Evolutionary conservation across 2,797 vertebrate species (phyloP), one percentile per base, ranked within the genome.

Genomic region (Clarias pachynema): DNA sequence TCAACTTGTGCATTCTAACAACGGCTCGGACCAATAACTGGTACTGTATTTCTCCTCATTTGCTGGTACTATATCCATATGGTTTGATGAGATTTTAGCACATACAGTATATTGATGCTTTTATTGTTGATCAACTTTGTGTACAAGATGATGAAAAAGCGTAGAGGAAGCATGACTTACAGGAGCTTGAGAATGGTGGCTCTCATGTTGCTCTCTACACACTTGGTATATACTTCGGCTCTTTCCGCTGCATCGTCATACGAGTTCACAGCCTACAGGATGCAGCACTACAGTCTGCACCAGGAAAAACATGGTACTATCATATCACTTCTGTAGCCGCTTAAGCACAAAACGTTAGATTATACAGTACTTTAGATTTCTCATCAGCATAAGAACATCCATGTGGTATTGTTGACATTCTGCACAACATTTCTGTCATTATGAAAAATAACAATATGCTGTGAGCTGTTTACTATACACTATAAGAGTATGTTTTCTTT

Each of bases 201-300:
- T 4, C 26, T 93, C 68, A 86, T 95, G 84, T 89, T 95, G 89
- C 57, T 95, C 79, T 91, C 78, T 44, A 90, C 89, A 15, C 90
- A 89, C 73, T 34, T 84, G 22, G 84, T 93, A 49, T 89, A 91
- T 0, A 90, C 92, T 31, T 94, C 94, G 0, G 92, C 90, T 26
- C 90, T 95, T 68, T 86, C 93, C 24, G 90, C 93, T 0, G 89
- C 93, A 0, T 94, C 93, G 26, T 94, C 95, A 68, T 94, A 95
- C 66, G 94, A 95, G 92, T 96, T 96, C 89, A 95, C 90, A 0
- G 95, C 94, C 62, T 96, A 95, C 90, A 93, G 95, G 91, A 96
- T 96, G 95, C 95, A 96, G 75, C 95, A 96, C 79, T 96, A 94
- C 91, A 91, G 94, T 82, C 31, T 96, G 83, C 92, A 86, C 20